A percentile compares a stretch with the other conserved stretches of the same genome.
Conservation (phyloP, 2,888 invertebrate genomes). For the Eretmocerus hayati region DNA sequence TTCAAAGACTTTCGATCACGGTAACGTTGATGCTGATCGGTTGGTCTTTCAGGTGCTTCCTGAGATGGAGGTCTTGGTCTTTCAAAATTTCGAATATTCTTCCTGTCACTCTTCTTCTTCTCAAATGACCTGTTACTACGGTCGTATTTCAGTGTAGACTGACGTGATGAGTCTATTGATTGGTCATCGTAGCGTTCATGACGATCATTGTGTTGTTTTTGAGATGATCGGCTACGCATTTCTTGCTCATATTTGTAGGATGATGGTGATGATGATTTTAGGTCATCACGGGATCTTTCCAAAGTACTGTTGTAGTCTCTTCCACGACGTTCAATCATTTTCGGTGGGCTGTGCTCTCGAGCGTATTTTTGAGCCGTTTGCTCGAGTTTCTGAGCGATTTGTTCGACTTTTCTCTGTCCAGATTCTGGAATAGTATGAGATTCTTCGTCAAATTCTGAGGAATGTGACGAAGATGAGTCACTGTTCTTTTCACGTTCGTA, state of each 20-base stretch:
- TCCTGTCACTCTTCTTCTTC: slow-evolving; percentile 36
- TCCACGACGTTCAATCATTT: slow-evolving; percentile 37
- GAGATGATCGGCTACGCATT: slow-evolving; percentile 12
- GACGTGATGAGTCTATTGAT: slow-evolving; percentile 23
- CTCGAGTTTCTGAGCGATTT: slow-evolving; percentile 44
- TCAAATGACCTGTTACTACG: slow-evolving; percentile 36
- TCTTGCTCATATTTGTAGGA: slow-evolving; percentile 23
- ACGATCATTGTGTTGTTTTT: slow-evolving; percentile 7
- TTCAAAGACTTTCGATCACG: slow-evolving; percentile 41
- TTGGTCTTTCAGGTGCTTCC: slow-evolving; percentile 42
- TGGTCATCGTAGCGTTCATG: slow-evolving; percentile 31
- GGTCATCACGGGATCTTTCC: slow-evolving; percentile 25
- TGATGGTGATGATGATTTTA: not conserved
- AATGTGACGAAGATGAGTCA: slow-evolving; percentile 30
- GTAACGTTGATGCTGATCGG: slow-evolving; percentile 28
- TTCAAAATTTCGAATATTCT: slow-evolving; percentile 36
- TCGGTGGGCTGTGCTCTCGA: slow-evolving; percentile 42
- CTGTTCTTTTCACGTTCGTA: slow-evolving; percentile 38
- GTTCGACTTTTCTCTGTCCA: slow-evolving; percentile 43
- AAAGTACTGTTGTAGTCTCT: slow-evolving; percentile 30
- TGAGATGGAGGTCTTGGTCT: slow-evolving; percentile 42
- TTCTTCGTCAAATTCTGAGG: slow-evolving; percentile 40
- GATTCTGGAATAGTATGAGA: slow-evolving; percentile 41
- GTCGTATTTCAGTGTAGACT: slow-evolving; percentile 32
- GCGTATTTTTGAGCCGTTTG: slow-evolving; percentile 45